These are phyloP conservation scores for Mixornis gularis DNA, from an alignment of 2,113 vertebrate species.

Conservation along the genomic window DNA sequence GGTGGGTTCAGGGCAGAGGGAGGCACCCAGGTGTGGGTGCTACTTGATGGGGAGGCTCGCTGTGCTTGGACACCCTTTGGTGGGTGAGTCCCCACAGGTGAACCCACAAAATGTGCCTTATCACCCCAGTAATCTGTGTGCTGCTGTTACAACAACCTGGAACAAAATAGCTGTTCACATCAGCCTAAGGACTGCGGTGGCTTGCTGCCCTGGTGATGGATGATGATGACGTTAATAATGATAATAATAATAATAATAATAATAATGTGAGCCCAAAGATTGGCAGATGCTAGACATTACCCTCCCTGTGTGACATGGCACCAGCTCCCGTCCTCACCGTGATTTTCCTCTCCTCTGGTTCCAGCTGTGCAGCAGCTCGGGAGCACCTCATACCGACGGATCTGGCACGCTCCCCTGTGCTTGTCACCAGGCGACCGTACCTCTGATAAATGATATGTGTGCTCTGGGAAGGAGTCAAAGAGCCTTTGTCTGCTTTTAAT, in stretches of 20 bases:
- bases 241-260: not conserved
- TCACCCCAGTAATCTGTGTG: accelerated
- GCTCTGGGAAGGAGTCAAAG: not conserved
- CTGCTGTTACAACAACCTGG: not conserved
- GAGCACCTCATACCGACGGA: not conserved
- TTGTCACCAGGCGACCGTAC: not conserved
- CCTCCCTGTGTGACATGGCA: not conserved
- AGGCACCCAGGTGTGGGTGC: not conserved
- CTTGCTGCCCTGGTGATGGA: not conserved
- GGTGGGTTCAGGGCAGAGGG: not conserved
- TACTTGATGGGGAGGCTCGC: accelerated
- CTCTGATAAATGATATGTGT: not conserved
- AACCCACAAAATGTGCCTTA: not conserved
- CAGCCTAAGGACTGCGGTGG: not conserved
- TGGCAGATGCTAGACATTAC: not conserved
- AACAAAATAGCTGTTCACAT: not conserved
- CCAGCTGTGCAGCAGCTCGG: not conserved
- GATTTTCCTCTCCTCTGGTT: not conserved
- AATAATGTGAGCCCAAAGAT: not conserved
- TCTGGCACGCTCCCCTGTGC: not conserved
- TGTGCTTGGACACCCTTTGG: not conserved
- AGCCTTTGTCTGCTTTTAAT: constrained; percentile 37
- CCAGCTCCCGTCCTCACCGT: not conserved
- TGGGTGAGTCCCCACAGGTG: not conserved
- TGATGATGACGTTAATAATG: not conserved